Evolutionary conservation across 92 coral and sea anemone species (phyloP).

Genomic region (Zoanthus solanderi): DNA sequence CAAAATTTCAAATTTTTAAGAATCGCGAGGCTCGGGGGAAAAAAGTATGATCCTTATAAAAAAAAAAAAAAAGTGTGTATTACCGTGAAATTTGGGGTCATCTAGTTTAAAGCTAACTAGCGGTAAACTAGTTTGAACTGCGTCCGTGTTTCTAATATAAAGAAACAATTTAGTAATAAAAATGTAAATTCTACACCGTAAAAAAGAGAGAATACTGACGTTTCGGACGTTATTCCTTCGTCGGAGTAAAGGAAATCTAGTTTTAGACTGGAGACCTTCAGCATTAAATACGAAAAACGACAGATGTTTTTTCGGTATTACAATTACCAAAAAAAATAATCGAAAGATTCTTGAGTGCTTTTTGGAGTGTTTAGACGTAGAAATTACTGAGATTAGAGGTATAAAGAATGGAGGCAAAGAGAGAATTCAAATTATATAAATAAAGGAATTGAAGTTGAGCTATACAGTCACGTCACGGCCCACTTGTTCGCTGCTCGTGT

Average conservation of each 20-base stretch:
- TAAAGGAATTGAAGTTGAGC: constrained; percentile 45
- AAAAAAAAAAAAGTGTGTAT: no score
- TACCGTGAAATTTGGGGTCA: background rate
- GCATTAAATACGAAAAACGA: background rate
- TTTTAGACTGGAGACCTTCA: background rate
- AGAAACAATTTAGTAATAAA: no score
- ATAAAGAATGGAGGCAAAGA: background rate
- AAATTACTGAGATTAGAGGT: background rate
- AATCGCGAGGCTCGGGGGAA: no score
- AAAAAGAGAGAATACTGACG: no score
- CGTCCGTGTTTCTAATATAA: no score
- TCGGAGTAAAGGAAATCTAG: no score
- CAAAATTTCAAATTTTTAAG: no score
- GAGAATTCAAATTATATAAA: constrained; percentile 5
- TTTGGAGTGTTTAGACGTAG: background rate
- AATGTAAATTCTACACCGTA: no score
- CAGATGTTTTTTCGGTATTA: background rate
- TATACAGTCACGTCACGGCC: constrained; percentile 29
- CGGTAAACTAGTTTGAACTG: no score
- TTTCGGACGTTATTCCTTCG: no score
- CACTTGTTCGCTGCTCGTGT: constrained; percentile 32
- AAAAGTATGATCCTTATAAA: no score
- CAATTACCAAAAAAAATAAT: background rate
- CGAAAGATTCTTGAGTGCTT: background rate
- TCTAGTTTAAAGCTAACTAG: background rate